Evolutionary conservation across 1,140 invertebrate genomes (phyloP).

Genomic region (Adelges cooleyi): DNA sequence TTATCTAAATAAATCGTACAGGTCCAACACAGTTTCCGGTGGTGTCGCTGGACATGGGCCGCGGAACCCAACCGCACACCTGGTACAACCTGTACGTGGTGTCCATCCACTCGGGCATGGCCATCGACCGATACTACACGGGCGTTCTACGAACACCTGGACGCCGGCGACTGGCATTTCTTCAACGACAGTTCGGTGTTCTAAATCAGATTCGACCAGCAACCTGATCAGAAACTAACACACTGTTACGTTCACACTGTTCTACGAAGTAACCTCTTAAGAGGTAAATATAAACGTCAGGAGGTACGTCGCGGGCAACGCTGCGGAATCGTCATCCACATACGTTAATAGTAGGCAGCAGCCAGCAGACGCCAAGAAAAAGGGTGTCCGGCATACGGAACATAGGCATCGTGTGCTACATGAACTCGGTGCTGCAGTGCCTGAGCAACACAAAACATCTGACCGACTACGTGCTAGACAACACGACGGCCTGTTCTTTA

Average conservation of each 20-base stretch:
- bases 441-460: constrained; percentile 74
- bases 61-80: constrained; percentile 37
- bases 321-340: background rate
- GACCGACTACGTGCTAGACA: constrained; percentile 60
- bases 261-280: constrained; percentile 59
- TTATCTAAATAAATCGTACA: constrained; percentile 7
- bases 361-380: background rate
- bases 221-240: constrained; percentile 66
- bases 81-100: constrained; percentile 76
- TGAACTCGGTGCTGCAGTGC: constrained; percentile 94
- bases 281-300: background rate
- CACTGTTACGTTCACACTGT: constrained; percentile 85
- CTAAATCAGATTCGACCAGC: constrained; percentile 42
- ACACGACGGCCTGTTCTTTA: constrained; percentile 38
- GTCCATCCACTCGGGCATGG: constrained; percentile 82
- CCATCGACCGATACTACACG: constrained; percentile 85
- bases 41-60: constrained; percentile 41
- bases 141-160: constrained; percentile 70
- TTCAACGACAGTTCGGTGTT: constrained; percentile 85
- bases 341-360: too few species aligned
- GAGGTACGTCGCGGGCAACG: background rate
- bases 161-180: constrained; percentile 74
- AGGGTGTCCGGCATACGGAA: constrained; percentile 29
- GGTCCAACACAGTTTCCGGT: background rate
- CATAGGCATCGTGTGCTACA: constrained; percentile 57